These are phyloP conservation scores for Hephaestus fuliginosus DNA, from an alignment of 2,797 vertebrate species.

Conservation along the genomic window DNA sequence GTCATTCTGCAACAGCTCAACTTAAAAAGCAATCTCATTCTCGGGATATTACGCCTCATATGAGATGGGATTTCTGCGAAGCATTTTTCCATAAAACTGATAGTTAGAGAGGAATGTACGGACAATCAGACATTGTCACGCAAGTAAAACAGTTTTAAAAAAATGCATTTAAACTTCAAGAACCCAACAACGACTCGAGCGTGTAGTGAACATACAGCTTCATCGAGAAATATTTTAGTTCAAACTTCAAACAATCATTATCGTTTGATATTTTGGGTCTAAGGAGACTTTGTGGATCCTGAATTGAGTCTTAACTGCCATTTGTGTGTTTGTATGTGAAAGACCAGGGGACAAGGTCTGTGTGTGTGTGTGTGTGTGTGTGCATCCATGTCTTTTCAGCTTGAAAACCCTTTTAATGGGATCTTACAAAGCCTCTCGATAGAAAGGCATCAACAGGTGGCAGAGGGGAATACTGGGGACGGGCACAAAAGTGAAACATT, in stretches of 20 bases:
- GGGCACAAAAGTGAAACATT: conserved; percentile 56
- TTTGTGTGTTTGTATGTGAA: conserved; percentile 47
- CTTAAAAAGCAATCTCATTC: conserved; percentile 16
- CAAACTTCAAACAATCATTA: background rate
- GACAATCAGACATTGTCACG: conserved; percentile 9
- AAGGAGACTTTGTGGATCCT: conserved; percentile 12
- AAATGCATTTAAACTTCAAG: background rate
- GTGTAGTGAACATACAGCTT: background rate
- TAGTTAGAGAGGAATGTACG: conserved; percentile 6
- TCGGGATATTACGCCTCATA: conserved; percentile 4
- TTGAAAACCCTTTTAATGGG: conserved; percentile 32
- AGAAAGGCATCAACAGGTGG: conserved; percentile 78
- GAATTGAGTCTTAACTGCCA: conserved; percentile 19
- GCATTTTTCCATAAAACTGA: conserved; percentile 11
- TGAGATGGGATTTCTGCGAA: conserved; percentile 26
- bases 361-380: background rate
- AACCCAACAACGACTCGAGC: background rate
- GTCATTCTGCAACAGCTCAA: conserved; percentile 8
- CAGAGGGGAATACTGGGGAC: conserved; percentile 44
- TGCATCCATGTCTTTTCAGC: conserved; percentile 45
- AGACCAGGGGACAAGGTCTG: conserved; percentile 4
- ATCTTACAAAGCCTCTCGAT: conserved; percentile 54
- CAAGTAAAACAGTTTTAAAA: conserved; percentile 34
- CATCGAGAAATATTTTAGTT: background rate
- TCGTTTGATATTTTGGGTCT: background rate